Evolutionary conservation across 2,797 vertebrate species (phyloP), one percentile per base, ranked within the genome.

Genomic region (Pempheris klunzingeri): DNA sequence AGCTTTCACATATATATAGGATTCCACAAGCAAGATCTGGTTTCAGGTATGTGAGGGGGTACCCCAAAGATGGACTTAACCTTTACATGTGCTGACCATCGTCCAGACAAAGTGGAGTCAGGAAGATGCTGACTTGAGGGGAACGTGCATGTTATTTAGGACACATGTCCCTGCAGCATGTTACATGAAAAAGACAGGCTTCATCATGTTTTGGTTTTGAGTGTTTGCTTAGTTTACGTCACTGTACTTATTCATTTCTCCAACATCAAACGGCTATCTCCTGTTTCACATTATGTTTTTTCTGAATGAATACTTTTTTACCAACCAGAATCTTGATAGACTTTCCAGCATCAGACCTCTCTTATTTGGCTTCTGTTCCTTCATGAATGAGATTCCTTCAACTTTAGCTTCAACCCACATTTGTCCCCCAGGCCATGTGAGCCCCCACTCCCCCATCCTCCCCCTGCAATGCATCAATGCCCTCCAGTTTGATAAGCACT

Each of bases 361-460:
- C 17, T 34, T 71, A 52, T 63, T 55, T 70, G 43, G 1, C n/a
- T 18, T 49, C 36, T 81, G 8, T 67, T 67, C 28, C 14, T 36
- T 39, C n/a, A 43, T 39, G 7, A 79, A 66, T 66, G 5, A 50
- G 22, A 50, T 50, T 36, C 26, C 49, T 55, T 65, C 17, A 75
- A 60, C 17, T 34, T 20, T 10, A 53, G 9, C 41, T 58, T 54
- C 13, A 55, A 26, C 20, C 22, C 1, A 26, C 6, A 49, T 60
- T 47, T 49, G 26, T 24, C 30, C 17, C 17, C 1, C 28, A 49
- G 15, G 7, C 49, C 47, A 73, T 36, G 2, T 55, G 18, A 43
- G 9, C 5, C 30, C 11, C 10, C 30, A 32, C n/a, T n/a, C n/a
- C n/a, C n/a, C n/a, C n/a, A n/a, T n/a, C n/a, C n/a, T n/a, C n/a